Evolutionary conservation across 2,888 invertebrate species (phyloP), one percentile per base, ranked within the genome.

Genomic region (Parnassius orleans): DNA sequence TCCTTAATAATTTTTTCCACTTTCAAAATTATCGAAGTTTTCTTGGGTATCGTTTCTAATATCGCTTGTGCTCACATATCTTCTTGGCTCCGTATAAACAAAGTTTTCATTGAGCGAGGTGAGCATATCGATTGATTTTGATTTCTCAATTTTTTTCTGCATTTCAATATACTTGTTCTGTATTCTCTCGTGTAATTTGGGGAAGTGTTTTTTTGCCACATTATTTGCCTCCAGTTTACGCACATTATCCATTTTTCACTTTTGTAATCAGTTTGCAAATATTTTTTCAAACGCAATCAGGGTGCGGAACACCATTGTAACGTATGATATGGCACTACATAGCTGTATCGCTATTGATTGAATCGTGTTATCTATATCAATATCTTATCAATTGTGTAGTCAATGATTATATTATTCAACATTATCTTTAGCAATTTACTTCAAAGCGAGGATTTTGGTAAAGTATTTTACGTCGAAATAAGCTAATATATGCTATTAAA

Each of bases 141-240:
- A 89, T 72, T 86, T 90, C 60, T 86, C 84, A 15, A 90, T 68
- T 73, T 74, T 87, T 54, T 67, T 81, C 72, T 87, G 87, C 86
- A 90, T 86, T 73, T 85, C 82, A 41, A 78, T 79, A 68, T 87
- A 90, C 74, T 89, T 91, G 48, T 64, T 79, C 71, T 87, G 87
- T 63, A 90, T 83, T 69, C 69, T 82, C 65, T 84, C 81, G 61
- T 91, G 85, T 3, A 90, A 66, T 68, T 76, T 85, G 0, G 80
- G 70, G 52, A 91, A 84, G 65, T 84, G 83, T 65, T 68, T 81
- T 65, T 71, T 83, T 52, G 74, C 78, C 1, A 78, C 63, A 61
- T 65, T 70, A 11, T 65, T 70, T 3, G 53, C 65, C 47, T 51
- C 72, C 72, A 59, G 61, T 67, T 69, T 73, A 70, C 2, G 68